Evolutionary conservation across 2,113 vertebrate species (phyloP), one percentile per base, ranked within the genome.

Genomic region (Bubo bubo): DNA sequence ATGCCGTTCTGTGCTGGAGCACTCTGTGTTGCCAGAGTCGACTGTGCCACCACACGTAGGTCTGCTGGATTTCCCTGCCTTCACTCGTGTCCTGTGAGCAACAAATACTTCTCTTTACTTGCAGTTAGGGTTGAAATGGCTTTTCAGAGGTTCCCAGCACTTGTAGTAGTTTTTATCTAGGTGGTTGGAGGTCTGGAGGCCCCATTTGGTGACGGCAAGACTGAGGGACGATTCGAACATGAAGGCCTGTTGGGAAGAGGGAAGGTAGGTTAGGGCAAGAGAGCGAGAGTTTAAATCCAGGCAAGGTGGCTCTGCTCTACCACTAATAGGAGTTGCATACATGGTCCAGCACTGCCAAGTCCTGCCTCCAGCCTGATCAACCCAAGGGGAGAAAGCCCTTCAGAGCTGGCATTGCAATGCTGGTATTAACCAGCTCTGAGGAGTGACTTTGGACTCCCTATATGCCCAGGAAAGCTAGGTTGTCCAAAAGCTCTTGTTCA

Each of bases 171-270:
- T 99, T 97, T 99, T 99, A 94, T 99, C 99, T 60, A 99, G 97
- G 90, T 97, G 94, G 15, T 97, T 98, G 89, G 98, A 99, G 9
- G 98, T 98, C 91, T 99, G 98, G 52, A 99, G 98, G 30, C 99
- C 99, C 99, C 99, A 99, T 39, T 98, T 99, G 56, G 99, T 99
- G 92, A 99, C 98, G 0, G 99, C 99, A 97, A 99, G 98, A 67
- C 98, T 99, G 94, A 99, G 98, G 75, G 99, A 99, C 0, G 99
- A 99, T 96, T 99, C 99, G 4, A 99, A 99, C 99, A 99, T 99
- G 97, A 99, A 99, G 50, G 99, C 98, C 99, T 99, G 90, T 68
- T 76, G 91, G 88, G 67, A 95, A 97, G 30, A 96, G 22, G 21
- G 45, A 77, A 85, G 18, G n/a, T 66, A 62, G 16, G 18, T 94